These are phyloP conservation scores for Murina feae DNA, from an alignment of 2,113 vertebrate species.

Conservation along the genomic window DNA sequence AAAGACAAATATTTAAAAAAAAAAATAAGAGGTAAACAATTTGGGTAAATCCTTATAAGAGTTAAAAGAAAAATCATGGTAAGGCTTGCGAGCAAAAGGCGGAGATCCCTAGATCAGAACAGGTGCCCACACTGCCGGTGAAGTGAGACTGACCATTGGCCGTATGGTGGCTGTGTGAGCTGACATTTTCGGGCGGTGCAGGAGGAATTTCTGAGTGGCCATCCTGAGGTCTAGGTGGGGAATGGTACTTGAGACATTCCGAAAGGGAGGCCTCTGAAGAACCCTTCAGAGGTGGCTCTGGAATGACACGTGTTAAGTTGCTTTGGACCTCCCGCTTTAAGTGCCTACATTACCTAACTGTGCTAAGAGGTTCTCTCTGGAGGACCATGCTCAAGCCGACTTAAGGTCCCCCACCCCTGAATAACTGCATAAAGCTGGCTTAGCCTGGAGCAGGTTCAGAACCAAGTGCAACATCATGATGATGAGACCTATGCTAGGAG, in stretches of 20 bases:
- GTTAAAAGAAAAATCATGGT: slow-evolving; percentile 8
- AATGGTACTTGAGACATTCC: slow-evolving; percentile 61
- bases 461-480: not conserved
- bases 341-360: slow-evolving; percentile 65
- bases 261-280: slow-evolving; percentile 37
- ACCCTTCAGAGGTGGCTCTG: slow-evolving; percentile 28
- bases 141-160: slow-evolving; percentile 18
- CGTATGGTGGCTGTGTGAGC: not conserved
- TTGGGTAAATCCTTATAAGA: slow-evolving; percentile 13
- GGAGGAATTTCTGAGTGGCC: slow-evolving; percentile 49
- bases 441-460: slow-evolving; percentile 37
- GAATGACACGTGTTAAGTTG: slow-evolving; percentile 43
- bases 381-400: slow-evolving; percentile 49
- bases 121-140: slow-evolving; percentile 30
- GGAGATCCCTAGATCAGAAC: slow-evolving; percentile 10
- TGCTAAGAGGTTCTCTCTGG: slow-evolving; percentile 63
- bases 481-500: not conserved
- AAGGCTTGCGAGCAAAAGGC: slow-evolving; percentile 6
- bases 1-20: slow-evolving; percentile 6
- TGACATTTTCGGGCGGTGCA: not conserved
- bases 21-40: not conserved
- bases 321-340: slow-evolving; percentile 61
- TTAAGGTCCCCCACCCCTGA: slow-evolving; percentile 7
- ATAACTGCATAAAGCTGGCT: slow-evolving; percentile 38
- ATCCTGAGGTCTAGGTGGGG: slow-evolving; percentile 35